phyloP scores from a whole-genome alignment of 2,888 invertebrate genomes.

The Netelia inedita region DNA sequence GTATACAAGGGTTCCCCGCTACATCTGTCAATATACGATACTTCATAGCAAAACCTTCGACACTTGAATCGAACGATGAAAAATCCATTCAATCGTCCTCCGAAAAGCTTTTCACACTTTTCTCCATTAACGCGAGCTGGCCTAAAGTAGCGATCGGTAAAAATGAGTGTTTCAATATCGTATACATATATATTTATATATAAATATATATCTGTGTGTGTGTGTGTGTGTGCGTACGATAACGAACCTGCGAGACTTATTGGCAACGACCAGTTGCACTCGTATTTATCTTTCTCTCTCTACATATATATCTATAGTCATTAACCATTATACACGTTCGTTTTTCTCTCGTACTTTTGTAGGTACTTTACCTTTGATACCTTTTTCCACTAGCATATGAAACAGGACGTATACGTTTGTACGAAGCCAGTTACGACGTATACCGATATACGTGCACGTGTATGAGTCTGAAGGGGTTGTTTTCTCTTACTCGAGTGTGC shows the following conservation, averaged over 20 bases:
- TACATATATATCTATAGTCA: neutral
- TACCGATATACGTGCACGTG: neutral
- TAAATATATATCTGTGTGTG: neutral
- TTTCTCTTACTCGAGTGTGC: neutral
- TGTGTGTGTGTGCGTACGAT: constrained; percentile 15
- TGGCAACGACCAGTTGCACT: constrained; percentile 63
- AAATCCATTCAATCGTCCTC: constrained; percentile 42
- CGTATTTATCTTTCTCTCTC: constrained; percentile 9
- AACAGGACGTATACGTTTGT: neutral
- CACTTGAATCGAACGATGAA: constrained; percentile 35
- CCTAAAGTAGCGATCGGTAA: constrained; percentile 1
- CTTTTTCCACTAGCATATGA: constrained; percentile 17
- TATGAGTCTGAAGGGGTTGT: constrained; percentile 4
- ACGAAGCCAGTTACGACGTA: neutral
- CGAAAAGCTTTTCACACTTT: constrained; percentile 40
- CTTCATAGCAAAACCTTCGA: constrained; percentile 2
- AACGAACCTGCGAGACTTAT: constrained; percentile 44
- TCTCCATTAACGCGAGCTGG: neutral
- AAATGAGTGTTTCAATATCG: constrained; percentile 8
- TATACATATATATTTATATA: neutral
- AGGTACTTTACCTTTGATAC: constrained; percentile 50
- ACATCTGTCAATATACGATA: neutral
- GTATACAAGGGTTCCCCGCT: neutral
- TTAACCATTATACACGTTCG: constrained; percentile 15
- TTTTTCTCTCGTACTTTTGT: constrained; percentile 29